Conservation (phyloP, 2,797 vertebrate genomes). For the Halcyon chelicuti region DNA sequence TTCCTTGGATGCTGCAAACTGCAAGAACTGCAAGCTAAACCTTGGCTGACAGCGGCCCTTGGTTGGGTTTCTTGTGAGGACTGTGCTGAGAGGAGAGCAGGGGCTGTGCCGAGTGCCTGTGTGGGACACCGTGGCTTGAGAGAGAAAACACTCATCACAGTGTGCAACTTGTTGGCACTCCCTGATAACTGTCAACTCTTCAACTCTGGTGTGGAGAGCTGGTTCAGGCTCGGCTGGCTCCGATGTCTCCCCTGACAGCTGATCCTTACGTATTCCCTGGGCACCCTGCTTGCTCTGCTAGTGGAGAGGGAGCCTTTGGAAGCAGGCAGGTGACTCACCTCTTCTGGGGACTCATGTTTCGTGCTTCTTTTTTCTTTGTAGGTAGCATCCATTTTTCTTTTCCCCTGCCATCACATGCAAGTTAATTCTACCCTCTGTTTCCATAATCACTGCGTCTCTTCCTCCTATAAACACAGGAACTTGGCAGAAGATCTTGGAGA, state of each 20-base stretch:
- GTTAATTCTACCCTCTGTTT: neutral
- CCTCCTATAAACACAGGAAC: neutral
- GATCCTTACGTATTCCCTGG: neutral
- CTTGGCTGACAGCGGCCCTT: neutral
- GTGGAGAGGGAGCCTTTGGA: neutral
- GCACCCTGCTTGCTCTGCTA: accelerated
- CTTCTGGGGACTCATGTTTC: neutral
- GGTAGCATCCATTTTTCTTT: neutral
- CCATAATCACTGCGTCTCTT: neutral
- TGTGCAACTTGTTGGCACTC: neutral
- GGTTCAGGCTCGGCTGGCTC: neutral
- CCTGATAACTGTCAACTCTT: neutral
- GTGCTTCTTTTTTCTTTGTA: neutral
- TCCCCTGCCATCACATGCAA: neutral
- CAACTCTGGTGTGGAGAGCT: accelerated
- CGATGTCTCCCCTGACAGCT: neutral
- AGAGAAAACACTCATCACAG: accelerated
- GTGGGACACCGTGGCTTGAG: accelerated
- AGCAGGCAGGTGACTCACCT: neutral
- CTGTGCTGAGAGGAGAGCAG: accelerated
- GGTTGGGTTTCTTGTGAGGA: accelerated
- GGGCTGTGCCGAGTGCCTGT: accelerated
- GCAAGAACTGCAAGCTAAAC: accelerated
- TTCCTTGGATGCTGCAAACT: neutral
- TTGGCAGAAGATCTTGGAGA: neutral